A percentile compares a stretch with the other conserved stretches of the same genome.
These are phyloP conservation scores for Rhopalosiphum maidis DNA, from an alignment of 1,140 invertebrate genomes.

Conservation along the genomic window DNA sequence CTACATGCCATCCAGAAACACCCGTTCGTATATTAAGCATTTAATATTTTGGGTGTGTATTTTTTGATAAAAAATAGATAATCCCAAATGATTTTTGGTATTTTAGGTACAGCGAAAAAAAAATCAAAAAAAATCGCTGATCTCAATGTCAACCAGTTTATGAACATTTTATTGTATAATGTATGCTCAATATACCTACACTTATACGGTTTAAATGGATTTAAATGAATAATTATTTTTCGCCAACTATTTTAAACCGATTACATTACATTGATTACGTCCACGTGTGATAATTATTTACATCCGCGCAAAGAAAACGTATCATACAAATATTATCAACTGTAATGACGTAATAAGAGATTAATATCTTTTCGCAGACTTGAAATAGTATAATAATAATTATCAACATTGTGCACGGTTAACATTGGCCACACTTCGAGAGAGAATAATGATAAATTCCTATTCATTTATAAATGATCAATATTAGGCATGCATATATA, in stretches of 20 bases:
- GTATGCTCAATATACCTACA: not conserved
- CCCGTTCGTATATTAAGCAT: not conserved
- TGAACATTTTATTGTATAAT: not conserved
- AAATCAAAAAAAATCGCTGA: not conserved
- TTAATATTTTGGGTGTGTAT: not conserved
- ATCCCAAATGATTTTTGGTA: slow-evolving; percentile 14
- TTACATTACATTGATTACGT: not conserved
- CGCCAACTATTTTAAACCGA: not conserved
- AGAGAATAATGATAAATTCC: not conserved
- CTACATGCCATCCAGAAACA: not conserved
- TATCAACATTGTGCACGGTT: not conserved
- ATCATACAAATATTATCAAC: not conserved
- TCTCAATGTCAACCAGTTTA: slow-evolving; percentile 38
- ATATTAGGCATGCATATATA: not conserved
- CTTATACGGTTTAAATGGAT: not conserved
- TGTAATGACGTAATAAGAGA: not conserved
- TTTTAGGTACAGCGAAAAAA: not conserved
- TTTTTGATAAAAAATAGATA: slow-evolving; percentile 37
- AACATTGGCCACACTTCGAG: not conserved
- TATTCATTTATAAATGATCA: not conserved
- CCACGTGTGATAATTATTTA: slow-evolving; percentile 19
- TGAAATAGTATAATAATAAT: not conserved
- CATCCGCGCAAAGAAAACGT: not conserved
- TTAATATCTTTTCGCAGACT: not conserved
- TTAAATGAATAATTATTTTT: not conserved